A percentile compares a stretch with the other conserved stretches of the same genome.
Conservation (phyloP, 2,113 vertebrate genomes). For the Choloepus hoffmanni region DNA sequence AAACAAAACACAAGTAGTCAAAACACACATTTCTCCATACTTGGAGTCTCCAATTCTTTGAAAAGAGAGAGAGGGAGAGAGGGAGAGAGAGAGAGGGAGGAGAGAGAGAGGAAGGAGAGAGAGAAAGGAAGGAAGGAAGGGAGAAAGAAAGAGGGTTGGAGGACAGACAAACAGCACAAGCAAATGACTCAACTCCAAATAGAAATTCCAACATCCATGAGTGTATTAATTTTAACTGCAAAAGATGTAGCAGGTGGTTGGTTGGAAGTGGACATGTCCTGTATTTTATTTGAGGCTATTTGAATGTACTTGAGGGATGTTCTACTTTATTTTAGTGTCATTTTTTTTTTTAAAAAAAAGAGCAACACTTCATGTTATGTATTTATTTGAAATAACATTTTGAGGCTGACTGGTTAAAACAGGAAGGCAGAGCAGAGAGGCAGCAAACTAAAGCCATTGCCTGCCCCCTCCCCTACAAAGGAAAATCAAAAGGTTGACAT, state of each 20-base stretch:
- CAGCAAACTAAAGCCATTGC: not conserved
- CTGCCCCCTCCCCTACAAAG: no score
- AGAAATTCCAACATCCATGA: not conserved
- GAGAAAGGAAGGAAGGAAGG: no score
- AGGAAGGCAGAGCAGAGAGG: not conserved
- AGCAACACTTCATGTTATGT: not conserved
- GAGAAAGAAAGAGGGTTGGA: not conserved
- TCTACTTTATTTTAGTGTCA: constrained; percentile 42
- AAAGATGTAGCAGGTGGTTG: not conserved
- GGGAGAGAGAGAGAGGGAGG: no score
- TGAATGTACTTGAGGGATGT: not conserved
- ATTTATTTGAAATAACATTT: not conserved
- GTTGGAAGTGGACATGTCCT: not conserved
- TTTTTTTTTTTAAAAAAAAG: not conserved
- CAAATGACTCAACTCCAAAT: not conserved
- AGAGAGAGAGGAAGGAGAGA: not conserved
- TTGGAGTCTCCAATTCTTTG: not conserved
- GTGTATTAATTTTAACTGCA: not conserved
- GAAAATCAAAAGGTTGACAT: not conserved
- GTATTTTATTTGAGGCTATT: constrained; percentile 41
- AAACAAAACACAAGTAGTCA: not conserved
- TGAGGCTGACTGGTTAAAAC: not conserved
- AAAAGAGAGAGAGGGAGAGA: not conserved
- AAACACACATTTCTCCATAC: not conserved
- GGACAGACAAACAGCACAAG: not conserved